Evolutionary conservation across 1,140 invertebrate species (phyloP), one percentile per base, ranked within the genome.

Genomic region (Daktulosphaira vitifoliae): DNA sequence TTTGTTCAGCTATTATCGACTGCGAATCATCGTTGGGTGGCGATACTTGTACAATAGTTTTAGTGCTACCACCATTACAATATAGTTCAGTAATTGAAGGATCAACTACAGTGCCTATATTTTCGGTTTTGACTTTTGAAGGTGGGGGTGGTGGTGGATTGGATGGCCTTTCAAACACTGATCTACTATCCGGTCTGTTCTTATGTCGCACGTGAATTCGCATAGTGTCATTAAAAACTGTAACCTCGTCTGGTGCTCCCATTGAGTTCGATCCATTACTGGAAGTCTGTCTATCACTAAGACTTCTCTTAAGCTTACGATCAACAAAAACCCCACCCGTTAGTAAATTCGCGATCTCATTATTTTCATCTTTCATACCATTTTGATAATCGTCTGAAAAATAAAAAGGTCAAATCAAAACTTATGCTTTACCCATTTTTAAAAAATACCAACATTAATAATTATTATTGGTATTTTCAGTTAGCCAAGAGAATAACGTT

Each of bases 161-260:
- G 5, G 66, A 22, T 2, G 50, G 51, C 16, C 48, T 25, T 2
- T 56, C 65, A 39, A 39, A 62, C 48, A 9, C 49, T 48, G n/a
- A n/a, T 6, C 69, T 56, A 16, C 59, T 62, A 51, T 69, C 66
- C 0, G 48, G 59, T 16, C 70, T 66, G 39, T 80, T 74, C 70
- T 78, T 81, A 68, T 77, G 77, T 71, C 80, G 81, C n/a, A 82
- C 77, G 69, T 85, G 80, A 66, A 90, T 76, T 18, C 87, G 82
- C 86, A 89, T 90, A 16, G 87, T 89, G 71, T 90, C 81, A 76
- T 81, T 76, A 76, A 86, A 84, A 73, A 72, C 69, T 74, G 64
- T 77, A 75, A 25, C 73, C 29, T 72, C 73, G 20, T 76, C 78
- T 22, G 67, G 66, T 1, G 68, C 23, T 5, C 29, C 29, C 11